phyloP scores from a whole-genome alignment of 2,888 invertebrate species.

The Epinotia bilunana region DNA sequence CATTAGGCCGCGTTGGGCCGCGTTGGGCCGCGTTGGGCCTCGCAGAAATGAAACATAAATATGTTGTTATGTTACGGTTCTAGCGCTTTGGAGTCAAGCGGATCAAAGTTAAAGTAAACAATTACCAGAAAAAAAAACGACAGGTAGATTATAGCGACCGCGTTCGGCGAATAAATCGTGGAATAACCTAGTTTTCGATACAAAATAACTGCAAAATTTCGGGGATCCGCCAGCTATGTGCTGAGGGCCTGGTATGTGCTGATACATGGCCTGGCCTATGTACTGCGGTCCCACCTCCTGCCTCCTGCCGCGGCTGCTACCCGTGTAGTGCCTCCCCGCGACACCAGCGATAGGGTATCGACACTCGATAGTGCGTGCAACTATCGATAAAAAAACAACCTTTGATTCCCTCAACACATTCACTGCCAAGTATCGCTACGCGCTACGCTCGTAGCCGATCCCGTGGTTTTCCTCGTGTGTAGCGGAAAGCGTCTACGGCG shows the following conservation, averaged over 20 bases:
- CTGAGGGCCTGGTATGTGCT: constrained; percentile 62
- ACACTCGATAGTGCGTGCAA: constrained; percentile 60
- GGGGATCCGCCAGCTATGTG: constrained; percentile 75
- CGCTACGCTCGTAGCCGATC: no score
- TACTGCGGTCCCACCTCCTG: constrained; percentile 70
- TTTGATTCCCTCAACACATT: no score
- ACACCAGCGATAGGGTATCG: constrained; percentile 56
- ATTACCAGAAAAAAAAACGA: constrained; percentile 29
- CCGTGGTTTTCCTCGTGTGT: no score
- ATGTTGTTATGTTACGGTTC: no score
- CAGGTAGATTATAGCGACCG: constrained; percentile 43
- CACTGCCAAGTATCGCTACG: no score
- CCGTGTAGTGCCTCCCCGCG: constrained; percentile 74
- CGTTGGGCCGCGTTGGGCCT: neutral
- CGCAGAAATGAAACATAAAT: neutral
- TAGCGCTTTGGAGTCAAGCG: no score
- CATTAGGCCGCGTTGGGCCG: neutral
- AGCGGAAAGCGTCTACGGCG: no score
- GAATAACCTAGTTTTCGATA: constrained; percentile 83
- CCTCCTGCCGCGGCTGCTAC: constrained; percentile 61
- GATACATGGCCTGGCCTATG: constrained; percentile 64
- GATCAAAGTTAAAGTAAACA: constrained; percentile 14
- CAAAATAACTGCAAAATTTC: constrained; percentile 84
- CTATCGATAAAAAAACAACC: constrained; percentile 12
- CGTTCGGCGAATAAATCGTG: constrained; percentile 69